These are phyloP conservation scores for Mandrillus leucophaeus DNA, from an alignment of 2,113 vertebrate species.

Conservation along the genomic window DNA sequence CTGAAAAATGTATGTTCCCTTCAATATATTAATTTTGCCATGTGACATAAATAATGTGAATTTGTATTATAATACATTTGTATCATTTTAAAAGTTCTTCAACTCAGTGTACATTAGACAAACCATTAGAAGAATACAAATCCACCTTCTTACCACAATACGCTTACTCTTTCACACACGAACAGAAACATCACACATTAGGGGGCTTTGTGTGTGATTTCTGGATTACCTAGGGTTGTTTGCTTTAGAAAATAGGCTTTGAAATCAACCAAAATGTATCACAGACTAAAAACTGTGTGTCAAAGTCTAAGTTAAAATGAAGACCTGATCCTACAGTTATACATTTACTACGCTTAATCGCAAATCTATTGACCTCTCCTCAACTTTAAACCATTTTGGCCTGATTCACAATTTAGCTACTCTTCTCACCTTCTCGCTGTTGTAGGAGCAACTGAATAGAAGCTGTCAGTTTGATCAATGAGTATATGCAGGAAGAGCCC, in stretches of 20 bases:
- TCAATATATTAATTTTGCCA: not conserved
- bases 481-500: not conserved
- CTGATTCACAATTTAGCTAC: not conserved
- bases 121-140: not conserved
- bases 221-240: not conserved
- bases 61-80: not conserved
- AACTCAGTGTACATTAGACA: not conserved
- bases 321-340: not conserved
- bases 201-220: not conserved
- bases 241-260: not conserved
- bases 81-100: not conserved
- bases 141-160: not conserved
- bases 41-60: not conserved
- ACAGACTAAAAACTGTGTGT: not conserved
- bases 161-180: not conserved
- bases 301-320: not conserved
- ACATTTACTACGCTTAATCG: not conserved
- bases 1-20: fast-evolving
- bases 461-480: not conserved
- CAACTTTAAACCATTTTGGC: not conserved
- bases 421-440: not conserved
- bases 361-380: not conserved
- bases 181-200: not conserved
- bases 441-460: not conserved
- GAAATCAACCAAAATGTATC: not conserved